Evolutionary conservation across 1,140 invertebrate species (phyloP), one percentile per base, ranked within the genome.

Genomic region (Apolygus lucorum): DNA sequence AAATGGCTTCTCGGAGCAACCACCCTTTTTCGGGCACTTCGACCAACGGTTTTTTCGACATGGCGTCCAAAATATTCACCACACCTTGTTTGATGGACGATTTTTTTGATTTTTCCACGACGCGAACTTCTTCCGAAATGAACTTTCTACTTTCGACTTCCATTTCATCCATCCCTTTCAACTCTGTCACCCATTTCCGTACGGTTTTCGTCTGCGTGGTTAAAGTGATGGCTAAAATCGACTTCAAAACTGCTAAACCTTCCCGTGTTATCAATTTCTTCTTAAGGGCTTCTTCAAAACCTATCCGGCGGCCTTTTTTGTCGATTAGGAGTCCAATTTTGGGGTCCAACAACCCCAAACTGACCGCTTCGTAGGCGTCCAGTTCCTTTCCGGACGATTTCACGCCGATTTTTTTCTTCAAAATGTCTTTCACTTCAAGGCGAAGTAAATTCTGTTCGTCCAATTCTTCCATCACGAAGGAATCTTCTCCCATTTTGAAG

Each of bases 291-390:
- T 91, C 88, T 74, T 93, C 88, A 63, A 95, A 84, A 73, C 90
- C 88, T 74, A 97, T 82, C 72, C 87, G 83, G 78, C 88, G 87
- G 73, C 87, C 88, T 73, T 84, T 83, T 2, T 87, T 84, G 79
- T 98, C 91, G 64, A 91, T 79, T 62, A 98, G 80, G 76, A 93
- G 87, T 13, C 94, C 95, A 29, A 88, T 89, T 77, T 88, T 89
- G 8, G 93, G 87, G 79, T 97, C 91, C 24, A 98, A 82, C 74
- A 90, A 81, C 73, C 88, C 88, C 74, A 87, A 86, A 72, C 90
- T 85, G 42, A 96, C 91, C 17, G 93, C 90, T 78, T 95, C 90
- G 63, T 97, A 81, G 8, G 96, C 87, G 68, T 83, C 88, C 14
- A 95, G 78, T 79, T 95, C 91, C 49, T 83, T 83, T 11, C 86